Base-by-base conservation (phyloP, 2,113 vertebrate species). In the Megaleporinus macrocephalus region DNA sequence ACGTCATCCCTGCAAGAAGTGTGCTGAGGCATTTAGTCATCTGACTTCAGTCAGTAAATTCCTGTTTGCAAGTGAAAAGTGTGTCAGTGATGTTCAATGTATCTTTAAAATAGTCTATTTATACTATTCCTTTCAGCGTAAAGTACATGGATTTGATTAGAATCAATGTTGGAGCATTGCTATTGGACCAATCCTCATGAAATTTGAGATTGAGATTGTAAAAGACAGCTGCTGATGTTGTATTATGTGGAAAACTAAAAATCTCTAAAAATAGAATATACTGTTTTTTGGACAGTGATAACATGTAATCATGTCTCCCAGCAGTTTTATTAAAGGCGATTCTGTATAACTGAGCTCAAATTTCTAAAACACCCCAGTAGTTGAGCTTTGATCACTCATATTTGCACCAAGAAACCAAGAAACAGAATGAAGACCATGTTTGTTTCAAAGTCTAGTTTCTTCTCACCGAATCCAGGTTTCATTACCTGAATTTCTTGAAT, bases 301-400 rank as follows among this genome's bases (percentile, higher is more conserved):
- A n/a, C n/a, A n/a, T n/a, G n/a, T n/a, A 61, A 44, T 71, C 22
- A 79, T 15, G 66, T 10, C 51, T 79, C 24, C 27, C 49, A 0
- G 53, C 22, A 16, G 47, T 33, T 6, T 47, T 53, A 24, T 47
- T 69, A 18, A 36, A 68, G 53, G 22, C n/a, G 47, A 71, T 71
- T 59, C 77, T 57, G 63, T 57, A 27, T 66, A 55, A 51, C 62
- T 33, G 76, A 36, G 51, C 26, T 29, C 63, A 70, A 30, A 65
- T 65, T 51, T 30, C 41, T 22, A 49, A 70, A 71, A 59, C 77
- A 44, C 49, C 29, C 22, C 11, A n/a, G n/a, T n/a, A n/a, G n/a
- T n/a, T n/a, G n/a, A n/a, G n/a, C n/a, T n/a, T n/a, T n/a, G n/a
- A n/a, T n/a, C n/a, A 30, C 29, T 9, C 18, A 68, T 4, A 11